Evolutionary conservation across 2,797 vertebrate genomes (phyloP).

Genomic region (Craterocephalus amniculus): DNA sequence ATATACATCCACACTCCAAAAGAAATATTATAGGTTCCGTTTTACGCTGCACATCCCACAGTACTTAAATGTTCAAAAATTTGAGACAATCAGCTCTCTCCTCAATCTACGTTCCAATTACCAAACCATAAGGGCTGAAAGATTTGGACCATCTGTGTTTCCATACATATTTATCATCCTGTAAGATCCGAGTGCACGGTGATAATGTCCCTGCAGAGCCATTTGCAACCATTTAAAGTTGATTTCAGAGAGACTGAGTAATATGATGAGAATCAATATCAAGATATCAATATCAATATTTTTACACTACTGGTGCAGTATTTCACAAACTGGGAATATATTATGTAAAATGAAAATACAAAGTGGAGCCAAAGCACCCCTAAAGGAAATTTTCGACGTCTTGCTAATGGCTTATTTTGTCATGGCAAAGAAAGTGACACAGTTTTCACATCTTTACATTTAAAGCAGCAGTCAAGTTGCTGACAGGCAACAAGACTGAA

Average conservation of each 20-base stretch:
- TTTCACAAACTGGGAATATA: background rate
- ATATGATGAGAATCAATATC: slow-evolving; percentile 2
- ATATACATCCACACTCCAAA: slow-evolving; percentile 45
- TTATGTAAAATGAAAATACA: background rate
- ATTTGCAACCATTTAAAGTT: slow-evolving; percentile 8
- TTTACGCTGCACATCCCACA: slow-evolving; percentile 51
- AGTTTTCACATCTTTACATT: background rate
- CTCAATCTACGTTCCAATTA: slow-evolving; percentile 46
- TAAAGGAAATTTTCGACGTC: background rate
- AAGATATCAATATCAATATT: background rate
- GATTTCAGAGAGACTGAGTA: background rate
- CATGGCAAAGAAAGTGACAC: background rate
- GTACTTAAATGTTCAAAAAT: slow-evolving; percentile 34
- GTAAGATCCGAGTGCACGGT: slow-evolving; percentile 5
- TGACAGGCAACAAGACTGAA: background rate
- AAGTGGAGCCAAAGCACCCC: background rate
- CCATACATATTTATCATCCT: slow-evolving; percentile 28
- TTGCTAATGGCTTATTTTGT: background rate
- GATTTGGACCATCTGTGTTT: slow-evolving; percentile 37
- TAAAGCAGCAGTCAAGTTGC: background rate
- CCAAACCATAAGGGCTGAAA: slow-evolving; percentile 33
- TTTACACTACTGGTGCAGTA: background rate
- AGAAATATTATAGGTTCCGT: slow-evolving; percentile 56
- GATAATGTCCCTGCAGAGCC: slow-evolving; percentile 2
- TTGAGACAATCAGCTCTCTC: slow-evolving; percentile 30